Percentiles rank a stretch among this genome's conserved stretches.
phyloP scores from a whole-genome alignment of 2,797 vertebrate genomes.

The Alosa sapidissima region DNA sequence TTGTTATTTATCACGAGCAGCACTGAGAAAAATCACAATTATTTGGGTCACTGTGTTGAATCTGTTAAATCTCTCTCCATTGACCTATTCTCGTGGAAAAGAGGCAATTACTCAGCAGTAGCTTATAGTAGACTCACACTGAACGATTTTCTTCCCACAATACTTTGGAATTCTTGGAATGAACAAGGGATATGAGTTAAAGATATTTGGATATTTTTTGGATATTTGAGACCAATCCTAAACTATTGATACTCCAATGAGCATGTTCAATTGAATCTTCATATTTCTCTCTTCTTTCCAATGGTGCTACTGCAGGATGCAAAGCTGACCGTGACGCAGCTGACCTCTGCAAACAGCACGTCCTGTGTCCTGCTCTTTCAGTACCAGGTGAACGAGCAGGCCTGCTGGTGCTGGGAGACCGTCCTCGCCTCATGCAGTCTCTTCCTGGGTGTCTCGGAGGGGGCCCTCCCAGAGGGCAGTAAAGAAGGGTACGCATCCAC shows the following conservation, averaged over 20 bases:
- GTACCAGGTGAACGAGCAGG: conserved; percentile 90
- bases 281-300: neutral
- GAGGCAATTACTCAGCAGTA: neutral
- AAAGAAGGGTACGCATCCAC: conserved; percentile 87
- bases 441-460: conserved; percentile 91
- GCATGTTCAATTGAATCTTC: neutral
- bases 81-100: neutral
- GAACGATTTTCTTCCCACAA: neutral
- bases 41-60: conserved; percentile 12
- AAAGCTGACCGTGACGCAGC: conserved; percentile 91
- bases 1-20: neutral
- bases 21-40: neutral
- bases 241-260: neutral
- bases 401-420: conserved; percentile 89
- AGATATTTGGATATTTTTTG: too few relatives aligned
- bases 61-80: neutral
- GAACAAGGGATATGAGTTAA: neutral
- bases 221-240: neutral
- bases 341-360: conserved; percentile 79
- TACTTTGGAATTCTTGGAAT: neutral
- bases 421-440: conserved; percentile 85
- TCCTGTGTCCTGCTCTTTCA: conserved; percentile 86
- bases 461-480: conserved; percentile 89
- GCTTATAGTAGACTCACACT: neutral
- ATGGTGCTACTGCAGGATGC: conserved; percentile 75